A percentile compares a stretch with the other conserved stretches of the same genome.
These are phyloP conservation scores for Mormyrus hasselquistii DNA, from an alignment of 2,797 vertebrate species.

Conservation along the genomic window DNA sequence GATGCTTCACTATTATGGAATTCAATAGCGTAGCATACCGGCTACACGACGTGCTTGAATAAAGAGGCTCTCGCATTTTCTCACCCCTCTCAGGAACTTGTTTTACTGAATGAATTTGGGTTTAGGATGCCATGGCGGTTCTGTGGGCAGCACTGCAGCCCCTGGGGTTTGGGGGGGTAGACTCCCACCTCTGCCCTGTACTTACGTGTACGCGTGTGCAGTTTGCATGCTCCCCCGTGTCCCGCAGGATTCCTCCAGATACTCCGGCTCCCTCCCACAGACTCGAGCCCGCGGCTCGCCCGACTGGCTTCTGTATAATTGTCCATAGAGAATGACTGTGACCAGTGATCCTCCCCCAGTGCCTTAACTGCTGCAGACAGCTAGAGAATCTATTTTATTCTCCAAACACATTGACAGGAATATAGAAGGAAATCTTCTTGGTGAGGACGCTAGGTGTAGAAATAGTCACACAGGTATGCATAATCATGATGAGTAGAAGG, in stretches of 20 bases:
- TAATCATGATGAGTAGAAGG: not conserved
- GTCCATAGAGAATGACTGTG: not conserved
- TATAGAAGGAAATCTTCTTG: not conserved
- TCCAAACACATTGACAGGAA: not conserved
- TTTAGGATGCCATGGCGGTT: not conserved
- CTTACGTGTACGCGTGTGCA: not conserved
- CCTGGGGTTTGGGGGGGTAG: not conserved
- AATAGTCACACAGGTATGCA: not conserved
- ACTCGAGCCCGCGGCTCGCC: not conserved
- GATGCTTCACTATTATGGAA: not conserved
- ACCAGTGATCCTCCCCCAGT: not conserved
- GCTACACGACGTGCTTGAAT: not conserved
- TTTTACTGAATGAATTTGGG: not conserved
- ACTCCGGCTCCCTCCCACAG: not conserved
- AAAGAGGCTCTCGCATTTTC: not conserved
- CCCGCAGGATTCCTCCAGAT: not conserved
- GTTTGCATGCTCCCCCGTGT: not conserved
- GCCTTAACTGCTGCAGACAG: not conserved
- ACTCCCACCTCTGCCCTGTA: not conserved
- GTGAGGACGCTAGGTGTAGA: not conserved
- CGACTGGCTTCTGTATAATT: not conserved
- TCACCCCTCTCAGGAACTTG: not conserved
- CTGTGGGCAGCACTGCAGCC: not conserved
- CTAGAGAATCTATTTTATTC: not conserved
- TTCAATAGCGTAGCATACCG: not conserved